Evolutionary conservation across 2,797 vertebrate genomes (phyloP).

Genomic region (Peromyscus aztecus): DNA sequence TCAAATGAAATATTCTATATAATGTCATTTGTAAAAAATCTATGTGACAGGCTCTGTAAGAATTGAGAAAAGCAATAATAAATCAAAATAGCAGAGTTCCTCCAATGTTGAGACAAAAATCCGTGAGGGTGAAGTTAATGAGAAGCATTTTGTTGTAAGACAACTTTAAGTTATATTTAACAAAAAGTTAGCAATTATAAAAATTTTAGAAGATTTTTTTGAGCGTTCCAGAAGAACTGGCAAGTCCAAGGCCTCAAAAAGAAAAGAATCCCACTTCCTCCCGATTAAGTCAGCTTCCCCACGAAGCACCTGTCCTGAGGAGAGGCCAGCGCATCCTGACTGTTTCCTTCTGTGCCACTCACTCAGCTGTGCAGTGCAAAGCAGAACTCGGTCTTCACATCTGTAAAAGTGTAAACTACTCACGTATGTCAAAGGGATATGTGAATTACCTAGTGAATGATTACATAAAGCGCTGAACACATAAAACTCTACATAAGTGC

Average conservation of each 20-base stretch:
- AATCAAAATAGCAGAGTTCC: constrained; percentile 28
- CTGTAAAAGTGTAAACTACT: constrained; percentile 60
- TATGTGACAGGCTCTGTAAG: neutral
- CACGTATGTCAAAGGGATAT: constrained; percentile 56
- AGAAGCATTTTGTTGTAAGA: constrained; percentile 52
- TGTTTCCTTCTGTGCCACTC: constrained; percentile 21
- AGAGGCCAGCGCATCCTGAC: constrained; percentile 1
- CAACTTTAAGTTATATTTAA: constrained; percentile 41
- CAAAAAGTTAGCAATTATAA: neutral
- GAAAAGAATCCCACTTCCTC: neutral
- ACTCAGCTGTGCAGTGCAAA: neutral
- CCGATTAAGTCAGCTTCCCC: neutral
- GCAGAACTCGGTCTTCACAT: constrained; percentile 25
- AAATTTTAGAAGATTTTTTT: neutral
- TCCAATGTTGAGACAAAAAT: constrained; percentile 53
- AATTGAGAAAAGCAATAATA: constrained; percentile 57
- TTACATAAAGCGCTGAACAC: constrained; percentile 59
- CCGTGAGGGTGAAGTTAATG: constrained; percentile 14
- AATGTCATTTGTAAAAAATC: constrained; percentile 33
- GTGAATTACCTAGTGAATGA: constrained; percentile 73
- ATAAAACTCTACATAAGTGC: constrained; percentile 75
- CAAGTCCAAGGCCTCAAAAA: constrained; percentile 17
- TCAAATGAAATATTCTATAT: constrained; percentile 19
- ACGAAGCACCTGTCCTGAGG: neutral
- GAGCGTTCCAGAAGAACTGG: constrained; percentile 51